A percentile compares a stretch with the other conserved stretches of the same genome.
phyloP scores from a whole-genome alignment of 2,113 vertebrate genomes.

The Otocyon megalotis region DNA sequence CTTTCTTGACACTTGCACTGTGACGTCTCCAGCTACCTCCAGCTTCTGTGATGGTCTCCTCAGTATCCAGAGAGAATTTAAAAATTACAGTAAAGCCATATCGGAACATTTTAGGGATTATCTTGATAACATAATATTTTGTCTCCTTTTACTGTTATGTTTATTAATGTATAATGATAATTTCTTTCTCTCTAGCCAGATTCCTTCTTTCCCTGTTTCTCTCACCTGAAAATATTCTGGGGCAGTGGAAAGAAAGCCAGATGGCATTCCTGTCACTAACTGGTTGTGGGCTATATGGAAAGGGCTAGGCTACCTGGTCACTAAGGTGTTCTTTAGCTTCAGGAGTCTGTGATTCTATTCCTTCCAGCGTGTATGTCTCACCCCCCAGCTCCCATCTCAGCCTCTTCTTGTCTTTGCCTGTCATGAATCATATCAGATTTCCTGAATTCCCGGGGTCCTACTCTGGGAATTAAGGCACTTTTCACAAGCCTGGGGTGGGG shows the following conservation, averaged over 20 bases:
- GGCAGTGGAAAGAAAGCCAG: not conserved
- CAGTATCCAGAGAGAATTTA: not conserved
- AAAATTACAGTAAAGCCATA: not conserved
- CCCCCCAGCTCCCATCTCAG: not conserved
- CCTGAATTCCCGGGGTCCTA: not conserved
- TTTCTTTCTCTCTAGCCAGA: not conserved
- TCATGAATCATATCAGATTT: slow-evolving; percentile 61
- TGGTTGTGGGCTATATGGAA: not conserved
- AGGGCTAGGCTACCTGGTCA: not conserved
- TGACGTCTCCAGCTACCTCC: not conserved
- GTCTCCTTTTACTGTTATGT: not conserved
- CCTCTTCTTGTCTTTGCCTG: slow-evolving; percentile 38
- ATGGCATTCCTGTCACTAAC: not conserved
- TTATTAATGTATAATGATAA: not conserved
- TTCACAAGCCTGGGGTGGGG: slow-evolving; percentile 39
- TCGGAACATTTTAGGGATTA: not conserved
- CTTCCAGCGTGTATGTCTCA: not conserved
- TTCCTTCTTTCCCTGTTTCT: not conserved
- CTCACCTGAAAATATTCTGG: not conserved
- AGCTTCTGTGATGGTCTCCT: not conserved
- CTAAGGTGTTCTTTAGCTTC: not conserved
- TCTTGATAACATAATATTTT: not conserved
- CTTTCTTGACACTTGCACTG: not conserved
- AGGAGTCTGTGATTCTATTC: not conserved
- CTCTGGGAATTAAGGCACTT: slow-evolving; percentile 54